These are phyloP conservation scores for Tanytarsus gracilentus DNA, from an alignment of 2,888 invertebrate genomes.

Conservation along the genomic window DNA sequence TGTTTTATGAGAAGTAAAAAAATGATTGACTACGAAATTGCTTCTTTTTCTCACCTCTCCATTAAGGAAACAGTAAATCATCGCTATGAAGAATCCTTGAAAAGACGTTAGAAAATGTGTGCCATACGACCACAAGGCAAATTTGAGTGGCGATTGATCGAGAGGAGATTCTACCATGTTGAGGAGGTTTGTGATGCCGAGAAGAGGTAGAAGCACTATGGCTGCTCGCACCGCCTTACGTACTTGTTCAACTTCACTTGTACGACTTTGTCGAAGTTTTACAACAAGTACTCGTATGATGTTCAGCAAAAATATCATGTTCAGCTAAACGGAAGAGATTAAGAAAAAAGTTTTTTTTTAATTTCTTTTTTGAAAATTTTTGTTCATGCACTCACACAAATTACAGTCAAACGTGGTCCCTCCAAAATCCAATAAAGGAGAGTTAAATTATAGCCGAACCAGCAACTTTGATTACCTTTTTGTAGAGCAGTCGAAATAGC, in stretches of 20 bases:
- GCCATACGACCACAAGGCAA: conserved; percentile 68
- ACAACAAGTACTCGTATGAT: conserved; percentile 69
- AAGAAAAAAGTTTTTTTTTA: background rate
- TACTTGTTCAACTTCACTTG: conserved; percentile 65
- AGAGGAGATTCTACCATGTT: conserved; percentile 63
- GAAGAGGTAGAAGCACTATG: conserved; percentile 64
- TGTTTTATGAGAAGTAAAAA: conserved; percentile 32
- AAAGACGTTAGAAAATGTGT: conserved; percentile 75
- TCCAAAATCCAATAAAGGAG: conserved; percentile 83
- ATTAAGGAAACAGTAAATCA: conserved; percentile 74
- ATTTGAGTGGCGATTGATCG: conserved; percentile 57
- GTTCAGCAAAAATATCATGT: conserved; percentile 66
- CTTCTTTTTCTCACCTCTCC: conserved; percentile 55
- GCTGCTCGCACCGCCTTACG: conserved; percentile 75
- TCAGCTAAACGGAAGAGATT: conserved; percentile 48
- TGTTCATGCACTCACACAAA: conserved; percentile 58
- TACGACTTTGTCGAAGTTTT: conserved; percentile 62
- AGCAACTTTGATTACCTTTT: conserved; percentile 49
- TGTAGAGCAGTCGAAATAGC: conserved; percentile 50
- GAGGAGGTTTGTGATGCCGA: conserved; percentile 71
- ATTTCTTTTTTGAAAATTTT: background rate
- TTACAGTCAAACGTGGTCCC: conserved; percentile 70
- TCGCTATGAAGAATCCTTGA: conserved; percentile 72
- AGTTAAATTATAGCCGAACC: conserved; percentile 78
- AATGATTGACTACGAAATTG: background rate